A percentile compares a stretch with the other conserved stretches of the same genome.
These are phyloP conservation scores for Phalera bucephala DNA, from an alignment of 2,888 invertebrate genomes.

Conservation along the genomic window DNA sequence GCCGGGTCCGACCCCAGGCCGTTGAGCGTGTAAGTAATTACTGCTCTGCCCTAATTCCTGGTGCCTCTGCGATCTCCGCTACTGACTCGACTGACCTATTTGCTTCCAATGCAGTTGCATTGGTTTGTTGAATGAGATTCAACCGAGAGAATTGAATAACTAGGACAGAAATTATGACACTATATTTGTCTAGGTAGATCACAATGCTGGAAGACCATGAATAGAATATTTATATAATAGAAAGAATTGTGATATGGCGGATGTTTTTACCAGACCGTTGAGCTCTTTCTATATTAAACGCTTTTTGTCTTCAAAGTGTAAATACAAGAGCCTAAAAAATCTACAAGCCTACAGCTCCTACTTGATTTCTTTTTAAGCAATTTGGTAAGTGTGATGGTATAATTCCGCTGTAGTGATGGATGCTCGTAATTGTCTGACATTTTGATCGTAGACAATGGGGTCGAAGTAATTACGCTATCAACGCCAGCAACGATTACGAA, in stretches of 20 bases:
- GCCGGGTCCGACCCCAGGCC: slow-evolving; percentile 45
- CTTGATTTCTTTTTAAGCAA: too few species aligned
- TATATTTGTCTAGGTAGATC: neutral
- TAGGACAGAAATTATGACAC: neutral
- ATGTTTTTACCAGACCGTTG: too few species aligned
- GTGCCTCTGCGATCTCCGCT: slow-evolving; percentile 43
- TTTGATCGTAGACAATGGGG: slow-evolving; percentile 37
- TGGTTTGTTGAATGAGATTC: slow-evolving; percentile 30
- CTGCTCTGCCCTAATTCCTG: slow-evolving; percentile 66
- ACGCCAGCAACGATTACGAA: slow-evolving; percentile 32
- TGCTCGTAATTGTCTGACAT: slow-evolving; percentile 37
- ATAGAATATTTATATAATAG: too few species aligned
- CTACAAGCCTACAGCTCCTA: too few species aligned
- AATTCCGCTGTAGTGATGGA: slow-evolving; percentile 13
- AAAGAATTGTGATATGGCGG: too few species aligned
- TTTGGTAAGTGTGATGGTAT: slow-evolving; percentile 3
- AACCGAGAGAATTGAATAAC: slow-evolving; percentile 15
- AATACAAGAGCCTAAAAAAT: too few species aligned
- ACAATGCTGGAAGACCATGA: too few species aligned
- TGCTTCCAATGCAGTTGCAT: slow-evolving; percentile 37
- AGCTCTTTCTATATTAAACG: too few species aligned
- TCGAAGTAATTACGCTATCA: slow-evolving; percentile 47
- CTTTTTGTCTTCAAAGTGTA: too few species aligned
- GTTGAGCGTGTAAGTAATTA: slow-evolving; percentile 64
- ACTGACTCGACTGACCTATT: slow-evolving; percentile 47